These are phyloP conservation scores for Dicrostonyx torquatus DNA, from an alignment of 2,797 vertebrate species.

Conservation along the genomic window DNA sequence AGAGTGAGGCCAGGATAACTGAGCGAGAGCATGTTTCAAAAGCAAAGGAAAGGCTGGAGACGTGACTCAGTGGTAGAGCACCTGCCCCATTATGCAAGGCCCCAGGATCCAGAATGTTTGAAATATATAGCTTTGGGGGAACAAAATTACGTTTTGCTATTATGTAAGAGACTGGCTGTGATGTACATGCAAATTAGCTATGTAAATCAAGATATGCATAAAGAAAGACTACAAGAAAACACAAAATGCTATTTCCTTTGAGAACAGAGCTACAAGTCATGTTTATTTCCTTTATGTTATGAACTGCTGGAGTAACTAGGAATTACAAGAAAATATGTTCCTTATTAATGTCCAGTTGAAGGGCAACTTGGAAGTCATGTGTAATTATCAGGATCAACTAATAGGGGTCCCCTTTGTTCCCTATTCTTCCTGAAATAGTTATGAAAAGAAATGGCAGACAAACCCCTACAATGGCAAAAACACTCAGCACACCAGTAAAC, in stretches of 20 bases:
- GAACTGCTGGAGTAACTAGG: background rate
- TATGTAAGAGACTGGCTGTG: background rate
- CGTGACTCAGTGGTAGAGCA: background rate
- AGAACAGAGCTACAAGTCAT: background rate
- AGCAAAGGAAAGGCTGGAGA: background rate
- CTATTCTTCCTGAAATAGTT: background rate
- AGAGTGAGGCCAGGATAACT: background rate
- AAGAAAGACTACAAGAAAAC: constrained; percentile 23
- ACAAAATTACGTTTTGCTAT: background rate
- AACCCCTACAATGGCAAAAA: background rate
- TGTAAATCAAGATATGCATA: background rate
- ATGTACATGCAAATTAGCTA: background rate
- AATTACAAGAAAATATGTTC: constrained; percentile 13
- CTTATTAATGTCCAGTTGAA: background rate
- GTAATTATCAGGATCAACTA: background rate
- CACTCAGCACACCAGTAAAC: background rate
- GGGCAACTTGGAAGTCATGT: background rate
- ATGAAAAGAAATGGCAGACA: background rate
- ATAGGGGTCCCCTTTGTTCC: background rate
- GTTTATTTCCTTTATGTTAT: constrained; percentile 27
- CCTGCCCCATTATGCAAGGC: background rate
- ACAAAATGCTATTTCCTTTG: background rate
- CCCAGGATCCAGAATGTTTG: background rate
- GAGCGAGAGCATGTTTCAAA: background rate
- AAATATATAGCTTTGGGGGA: background rate